Evolutionary conservation across 30 jellyfish, hydroid and myxozoan genomes (phyloP), one percentile per base, ranked within the genome.

Genomic region (Cassiopea andromeda): DNA sequence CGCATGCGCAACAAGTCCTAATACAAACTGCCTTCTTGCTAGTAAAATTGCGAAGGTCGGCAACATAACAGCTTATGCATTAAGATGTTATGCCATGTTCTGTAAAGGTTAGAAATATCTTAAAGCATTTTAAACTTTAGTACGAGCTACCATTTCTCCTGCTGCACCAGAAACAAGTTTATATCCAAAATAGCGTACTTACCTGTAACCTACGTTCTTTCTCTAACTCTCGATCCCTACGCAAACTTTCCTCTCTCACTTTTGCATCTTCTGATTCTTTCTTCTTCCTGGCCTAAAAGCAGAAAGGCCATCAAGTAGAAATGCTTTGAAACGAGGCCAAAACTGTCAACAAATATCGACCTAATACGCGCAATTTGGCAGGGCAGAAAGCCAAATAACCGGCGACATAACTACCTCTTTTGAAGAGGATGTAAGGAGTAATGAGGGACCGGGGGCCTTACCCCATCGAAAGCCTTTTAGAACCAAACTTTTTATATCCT

Each of bases 181-280:
- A 27, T 27, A 27, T 0, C 0, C 10, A 64, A 64, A 4, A 64
- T 9, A 2, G 38, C 15, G 60, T 7, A 10, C 61, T 61, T 78
- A 94, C 98, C 92, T 85, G 88, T 18, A 89, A 18, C 69, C 80
- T 90, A 27, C 92, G 82, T 74, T 85, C 88, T 58, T 90, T 90
- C 50, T 89, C 97, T 47, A 49, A 27, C 84, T 78, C 92, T 81
- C 76, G 81, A 27, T 81, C 76, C 69, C 60, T 77, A 46, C 78
- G 84, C 48, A 57, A 70, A 66, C 86, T 79, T 86, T 94, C 97
- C 61, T 85, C 94, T 72, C 72, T 73, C n/a, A 18, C 68, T 46
- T 90, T 83, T 19, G 90, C 92, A 80, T 90, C 97, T 90, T 90
- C 97, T 46, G 76, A 6, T 13, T 84, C 97, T 60, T 83, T 74